Conservation (phyloP, 1,140 invertebrate species). For the Bombus breviceps region DNA sequence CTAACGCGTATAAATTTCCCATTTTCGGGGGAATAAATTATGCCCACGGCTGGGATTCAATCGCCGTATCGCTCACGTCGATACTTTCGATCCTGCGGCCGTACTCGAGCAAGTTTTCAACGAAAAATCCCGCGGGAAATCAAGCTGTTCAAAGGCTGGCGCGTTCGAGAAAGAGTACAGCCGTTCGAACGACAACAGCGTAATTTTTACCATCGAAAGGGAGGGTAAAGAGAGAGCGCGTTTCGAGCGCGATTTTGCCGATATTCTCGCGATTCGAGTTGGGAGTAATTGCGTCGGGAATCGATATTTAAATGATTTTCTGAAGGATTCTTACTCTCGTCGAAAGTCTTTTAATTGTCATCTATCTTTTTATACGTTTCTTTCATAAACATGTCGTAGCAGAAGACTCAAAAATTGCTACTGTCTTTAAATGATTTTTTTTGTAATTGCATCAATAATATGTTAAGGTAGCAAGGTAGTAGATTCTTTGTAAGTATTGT, state of each 20-base stretch:
- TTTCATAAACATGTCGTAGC: too few species aligned
- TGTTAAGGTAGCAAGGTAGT: too few species aligned
- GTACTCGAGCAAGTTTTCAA: not conserved
- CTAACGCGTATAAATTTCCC: not conserved
- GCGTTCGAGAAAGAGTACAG: constrained; percentile 5
- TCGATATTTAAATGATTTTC: not conserved
- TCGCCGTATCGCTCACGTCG: not conserved
- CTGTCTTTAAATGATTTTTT: too few species aligned
- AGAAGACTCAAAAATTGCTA: too few species aligned
- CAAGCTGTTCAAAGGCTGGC: constrained; percentile 2
- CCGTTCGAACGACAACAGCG: not conserved
- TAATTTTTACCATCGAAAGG: constrained; percentile 1
- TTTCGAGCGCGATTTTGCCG: not conserved
- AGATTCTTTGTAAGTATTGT: too few species aligned
- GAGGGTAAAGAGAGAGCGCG: not conserved
- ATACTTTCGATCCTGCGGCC: not conserved
- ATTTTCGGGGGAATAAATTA: not conserved
- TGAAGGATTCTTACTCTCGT: not conserved
- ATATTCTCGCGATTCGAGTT: not conserved
- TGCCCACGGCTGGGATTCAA: not conserved
- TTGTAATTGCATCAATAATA: too few species aligned
- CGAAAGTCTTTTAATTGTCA: not conserved
- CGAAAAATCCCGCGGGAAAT: constrained; percentile 21
- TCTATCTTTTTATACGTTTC: too few species aligned
- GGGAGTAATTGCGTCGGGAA: not conserved